Conservation (phyloP, 2,797 vertebrate genomes). For the Pseudochirops cupreus region DNA sequence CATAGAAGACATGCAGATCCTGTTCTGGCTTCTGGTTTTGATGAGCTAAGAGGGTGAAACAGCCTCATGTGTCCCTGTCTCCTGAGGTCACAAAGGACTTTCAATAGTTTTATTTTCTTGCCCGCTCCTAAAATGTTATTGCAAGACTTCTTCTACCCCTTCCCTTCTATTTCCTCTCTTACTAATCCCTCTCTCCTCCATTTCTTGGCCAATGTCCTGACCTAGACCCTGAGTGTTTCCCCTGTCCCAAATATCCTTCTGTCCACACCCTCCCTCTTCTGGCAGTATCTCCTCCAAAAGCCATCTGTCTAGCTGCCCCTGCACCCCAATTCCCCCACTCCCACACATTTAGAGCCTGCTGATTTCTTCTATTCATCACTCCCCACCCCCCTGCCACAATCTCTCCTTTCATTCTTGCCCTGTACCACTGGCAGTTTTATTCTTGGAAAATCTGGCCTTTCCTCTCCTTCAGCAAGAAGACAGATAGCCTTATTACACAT, state of each 20-base stretch:
- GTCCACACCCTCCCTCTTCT: neutral
- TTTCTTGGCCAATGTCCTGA: neutral
- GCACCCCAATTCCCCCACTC: too few relatives aligned
- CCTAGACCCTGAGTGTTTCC: neutral
- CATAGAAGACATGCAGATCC: neutral
- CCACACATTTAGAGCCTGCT: neutral
- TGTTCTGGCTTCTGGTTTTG: neutral
- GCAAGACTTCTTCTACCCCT: neutral
- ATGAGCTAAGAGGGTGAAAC: neutral
- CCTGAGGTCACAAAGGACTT: neutral
- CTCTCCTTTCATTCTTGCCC: neutral
- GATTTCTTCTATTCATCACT: neutral
- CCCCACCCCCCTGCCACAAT: neutral
- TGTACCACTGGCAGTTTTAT: conserved; percentile 17
- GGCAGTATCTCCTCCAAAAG: neutral
- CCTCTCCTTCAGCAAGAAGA: neutral
- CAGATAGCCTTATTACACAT: neutral
- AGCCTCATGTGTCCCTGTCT: neutral
- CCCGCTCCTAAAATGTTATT: neutral
- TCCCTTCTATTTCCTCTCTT: neutral
- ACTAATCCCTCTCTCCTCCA: neutral
- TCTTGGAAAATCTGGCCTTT: conserved; percentile 20
- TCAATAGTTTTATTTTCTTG: neutral
- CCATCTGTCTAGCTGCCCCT: neutral
- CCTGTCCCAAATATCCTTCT: neutral